Evolutionary conservation across 2,113 vertebrate genomes (phyloP).

Genomic region (Sebastes fasciatus): DNA sequence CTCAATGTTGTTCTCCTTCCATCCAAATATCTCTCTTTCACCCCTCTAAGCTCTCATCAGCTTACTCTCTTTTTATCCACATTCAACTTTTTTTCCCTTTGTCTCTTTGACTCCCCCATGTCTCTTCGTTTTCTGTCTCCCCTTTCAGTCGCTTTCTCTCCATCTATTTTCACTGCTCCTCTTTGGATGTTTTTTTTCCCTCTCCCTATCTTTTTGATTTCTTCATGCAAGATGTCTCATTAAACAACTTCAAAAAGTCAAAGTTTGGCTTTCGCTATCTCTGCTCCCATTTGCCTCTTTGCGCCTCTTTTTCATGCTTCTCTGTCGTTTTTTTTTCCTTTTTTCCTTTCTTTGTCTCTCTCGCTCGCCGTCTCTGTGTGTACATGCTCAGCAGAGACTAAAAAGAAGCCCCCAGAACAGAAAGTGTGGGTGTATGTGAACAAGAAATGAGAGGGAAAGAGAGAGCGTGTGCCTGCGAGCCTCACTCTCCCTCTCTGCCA

Average conservation of each 20-base stretch:
- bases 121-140: constrained; percentile 25
- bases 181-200: constrained; percentile 30
- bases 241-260: constrained; percentile 79
- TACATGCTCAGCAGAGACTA: constrained; percentile 71
- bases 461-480: constrained; percentile 68
- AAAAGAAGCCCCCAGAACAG: constrained; percentile 71
- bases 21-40: constrained; percentile 67
- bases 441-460: constrained; percentile 73
- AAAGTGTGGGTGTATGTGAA: constrained; percentile 77
- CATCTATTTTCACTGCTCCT: constrained; percentile 63
- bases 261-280: constrained; percentile 72
- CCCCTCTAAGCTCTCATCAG: constrained; percentile 61
- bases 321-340: constrained; percentile 2
- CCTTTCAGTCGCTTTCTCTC: constrained; percentile 36
- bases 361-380: constrained; percentile 53
- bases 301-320: constrained; percentile 51
- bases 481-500: constrained; percentile 79
- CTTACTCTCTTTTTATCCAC: constrained; percentile 42
- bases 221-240: constrained; percentile 71
- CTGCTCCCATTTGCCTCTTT: constrained; percentile 72
- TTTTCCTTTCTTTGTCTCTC: constrained; percentile 29
- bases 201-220: no score
- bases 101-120: constrained; percentile 40
- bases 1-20: constrained; percentile 62
- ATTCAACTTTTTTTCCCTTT: neutral